Conservation (phyloP, 2,888 invertebrate genomes). For the Stenodema calcarata region DNA sequence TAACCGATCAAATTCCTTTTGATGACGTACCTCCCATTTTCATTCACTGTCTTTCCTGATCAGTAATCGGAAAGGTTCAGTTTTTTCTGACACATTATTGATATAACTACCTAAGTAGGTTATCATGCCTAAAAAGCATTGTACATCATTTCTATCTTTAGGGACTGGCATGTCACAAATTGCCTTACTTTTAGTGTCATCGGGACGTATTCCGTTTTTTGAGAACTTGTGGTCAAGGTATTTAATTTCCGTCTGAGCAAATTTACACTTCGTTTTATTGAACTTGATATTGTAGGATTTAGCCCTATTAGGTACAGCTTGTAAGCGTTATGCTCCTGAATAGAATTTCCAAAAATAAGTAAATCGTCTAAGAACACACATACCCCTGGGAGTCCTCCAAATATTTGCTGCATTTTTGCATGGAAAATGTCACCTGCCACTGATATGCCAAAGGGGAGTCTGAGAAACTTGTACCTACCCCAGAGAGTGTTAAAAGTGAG, state of each 20-base stretch:
- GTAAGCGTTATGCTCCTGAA: neutral
- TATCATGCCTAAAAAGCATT: conserved; percentile 56
- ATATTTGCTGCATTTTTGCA: neutral
- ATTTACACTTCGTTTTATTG: neutral
- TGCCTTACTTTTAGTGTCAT: neutral
- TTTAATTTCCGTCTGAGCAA: neutral
- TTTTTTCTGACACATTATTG: conserved; percentile 55
- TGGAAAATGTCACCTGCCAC: neutral
- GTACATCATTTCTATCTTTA: conserved; percentile 51
- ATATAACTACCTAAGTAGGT: conserved; percentile 56
- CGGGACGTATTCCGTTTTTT: neutral
- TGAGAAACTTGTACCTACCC: neutral
- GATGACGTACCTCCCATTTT: neutral
- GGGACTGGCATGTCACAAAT: conserved; percentile 54
- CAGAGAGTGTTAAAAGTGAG: conserved; percentile 9
- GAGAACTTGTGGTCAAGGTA: neutral
- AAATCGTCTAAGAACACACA: conserved; percentile 9
- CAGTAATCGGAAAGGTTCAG: conserved; percentile 53
- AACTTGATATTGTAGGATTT: neutral
- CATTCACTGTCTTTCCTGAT: conserved; percentile 50
- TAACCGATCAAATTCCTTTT: conserved; percentile 9
- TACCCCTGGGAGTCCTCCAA: neutral
- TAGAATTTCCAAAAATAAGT: neutral
- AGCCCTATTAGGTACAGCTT: neutral
- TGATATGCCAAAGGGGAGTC: conserved; percentile 13